phyloP scores from a whole-genome alignment of 53 echinoderm and acorn worm genomes.

The Holothuria leucospilota region DNA sequence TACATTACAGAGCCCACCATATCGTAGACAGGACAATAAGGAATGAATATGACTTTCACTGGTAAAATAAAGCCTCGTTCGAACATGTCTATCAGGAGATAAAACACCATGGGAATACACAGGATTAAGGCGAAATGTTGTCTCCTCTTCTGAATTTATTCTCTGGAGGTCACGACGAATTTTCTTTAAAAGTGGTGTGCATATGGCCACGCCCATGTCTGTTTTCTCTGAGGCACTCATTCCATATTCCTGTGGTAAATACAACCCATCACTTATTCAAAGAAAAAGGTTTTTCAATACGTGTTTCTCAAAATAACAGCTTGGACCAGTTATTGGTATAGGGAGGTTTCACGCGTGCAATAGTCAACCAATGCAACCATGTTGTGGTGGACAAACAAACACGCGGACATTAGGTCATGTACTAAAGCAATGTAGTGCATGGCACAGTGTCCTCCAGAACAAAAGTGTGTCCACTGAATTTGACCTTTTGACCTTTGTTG shows the following conservation, averaged over 20 bases:
- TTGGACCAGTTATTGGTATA: no score
- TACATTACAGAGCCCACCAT: constrained; percentile 90
- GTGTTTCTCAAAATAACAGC: no score
- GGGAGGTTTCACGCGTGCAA: no score
- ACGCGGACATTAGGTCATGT: no score
- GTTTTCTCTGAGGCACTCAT: constrained; percentile 80
- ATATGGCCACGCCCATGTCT: constrained; percentile 90
- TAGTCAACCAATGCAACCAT: no score
- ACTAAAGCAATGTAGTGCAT: no score
- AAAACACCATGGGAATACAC: constrained; percentile 88
- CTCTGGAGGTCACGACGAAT: constrained; percentile 82
- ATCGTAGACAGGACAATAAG: constrained; percentile 84
- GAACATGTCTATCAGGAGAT: constrained; percentile 92
- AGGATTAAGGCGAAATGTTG: constrained; percentile 88
- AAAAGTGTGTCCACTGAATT: no score
- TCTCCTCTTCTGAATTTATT: constrained; percentile 90
- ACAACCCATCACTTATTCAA: no score
- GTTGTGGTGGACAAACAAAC: no score
- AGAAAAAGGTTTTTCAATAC: no score
- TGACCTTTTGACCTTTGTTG: no score
- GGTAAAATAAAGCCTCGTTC: constrained; percentile 96
- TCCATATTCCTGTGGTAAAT: constrained; percentile 84
- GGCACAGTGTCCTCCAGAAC: no score
- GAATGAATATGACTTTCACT: constrained; percentile 99
- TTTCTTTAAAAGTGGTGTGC: constrained; percentile 91